Percentiles rank a stretch among this genome's conserved stretches.
phyloP scores from a whole-genome alignment of 2,113 vertebrate species.

The Brevimyrus niger region DNA sequence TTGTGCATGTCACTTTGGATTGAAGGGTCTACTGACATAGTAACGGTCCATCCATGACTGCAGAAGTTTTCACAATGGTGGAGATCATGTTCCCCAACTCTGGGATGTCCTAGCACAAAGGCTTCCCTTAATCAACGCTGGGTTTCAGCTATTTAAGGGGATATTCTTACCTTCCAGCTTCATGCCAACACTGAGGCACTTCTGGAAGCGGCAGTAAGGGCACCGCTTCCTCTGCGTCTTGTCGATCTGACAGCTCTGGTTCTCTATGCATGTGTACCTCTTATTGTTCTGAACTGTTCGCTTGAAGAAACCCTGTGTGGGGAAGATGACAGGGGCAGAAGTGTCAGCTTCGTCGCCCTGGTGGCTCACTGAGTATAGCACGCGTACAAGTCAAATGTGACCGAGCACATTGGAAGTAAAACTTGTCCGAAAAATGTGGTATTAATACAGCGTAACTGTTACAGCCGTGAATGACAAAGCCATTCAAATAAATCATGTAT shows the following conservation, averaged over 20 bases:
- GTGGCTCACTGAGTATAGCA: constrained; percentile 53
- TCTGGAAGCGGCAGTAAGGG: constrained; percentile 97
- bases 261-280: constrained; percentile 99
- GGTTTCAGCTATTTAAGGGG: background rate
- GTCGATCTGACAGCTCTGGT: constrained; percentile 99
- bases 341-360: constrained; percentile 54
- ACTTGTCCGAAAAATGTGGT: background rate
- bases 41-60: constrained; percentile 38
- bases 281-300: constrained; percentile 99
- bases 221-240: constrained; percentile 98
- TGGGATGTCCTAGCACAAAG: background rate
- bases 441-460: background rate
- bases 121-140: background rate
- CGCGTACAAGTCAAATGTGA: constrained; percentile 39
- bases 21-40: constrained; percentile 26
- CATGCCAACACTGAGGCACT: constrained; percentile 98
- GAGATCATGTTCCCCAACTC: constrained; percentile 23
- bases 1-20: background rate
- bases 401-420: background rate
- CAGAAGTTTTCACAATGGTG: constrained; percentile 27
- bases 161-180: constrained; percentile 86
- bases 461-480: background rate
- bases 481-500: background rate
- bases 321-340: constrained; percentile 57
- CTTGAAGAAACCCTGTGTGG: constrained; percentile 96